phyloP scores from a whole-genome alignment of 2,113 vertebrate species.

The Paralichthys olivaceus region DNA sequence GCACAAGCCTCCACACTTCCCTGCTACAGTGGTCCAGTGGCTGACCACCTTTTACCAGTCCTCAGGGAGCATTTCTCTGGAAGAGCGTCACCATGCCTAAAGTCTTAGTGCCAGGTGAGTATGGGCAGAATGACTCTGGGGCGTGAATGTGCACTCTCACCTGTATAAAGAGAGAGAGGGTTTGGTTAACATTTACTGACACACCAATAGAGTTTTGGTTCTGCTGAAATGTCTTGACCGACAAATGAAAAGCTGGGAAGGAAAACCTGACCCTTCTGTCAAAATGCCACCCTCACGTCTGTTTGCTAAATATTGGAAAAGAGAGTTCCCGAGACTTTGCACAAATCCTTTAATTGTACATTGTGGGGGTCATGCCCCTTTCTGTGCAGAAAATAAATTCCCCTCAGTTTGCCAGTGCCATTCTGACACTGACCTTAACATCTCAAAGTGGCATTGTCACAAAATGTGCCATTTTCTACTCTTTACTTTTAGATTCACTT shows the following conservation, averaged over 20 bases:
- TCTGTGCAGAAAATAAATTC: constrained; percentile 32
- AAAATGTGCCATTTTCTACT: not conserved
- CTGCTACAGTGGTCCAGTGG: constrained; percentile 51
- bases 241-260: not conserved
- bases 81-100: constrained; percentile 81
- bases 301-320: not conserved
- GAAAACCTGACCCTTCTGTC: not conserved
- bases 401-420: not conserved
- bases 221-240: not conserved
- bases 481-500: not conserved
- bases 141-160: constrained; percentile 14
- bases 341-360: constrained; percentile 6
- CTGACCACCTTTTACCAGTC: constrained; percentile 56
- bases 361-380: constrained; percentile 10
- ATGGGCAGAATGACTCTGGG: constrained; percentile 7
- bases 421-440: constrained; percentile 15
- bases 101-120: constrained; percentile 87
- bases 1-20: constrained; percentile 61
- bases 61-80: constrained; percentile 56
- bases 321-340: not conserved
- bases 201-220: not conserved
- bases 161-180: not conserved
- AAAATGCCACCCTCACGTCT: not conserved
- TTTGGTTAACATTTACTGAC: not conserved
- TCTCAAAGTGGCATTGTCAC: not conserved